phyloP scores from a whole-genome alignment of 92 coral and sea anemone genomes.

The Porites lobata region DNA sequence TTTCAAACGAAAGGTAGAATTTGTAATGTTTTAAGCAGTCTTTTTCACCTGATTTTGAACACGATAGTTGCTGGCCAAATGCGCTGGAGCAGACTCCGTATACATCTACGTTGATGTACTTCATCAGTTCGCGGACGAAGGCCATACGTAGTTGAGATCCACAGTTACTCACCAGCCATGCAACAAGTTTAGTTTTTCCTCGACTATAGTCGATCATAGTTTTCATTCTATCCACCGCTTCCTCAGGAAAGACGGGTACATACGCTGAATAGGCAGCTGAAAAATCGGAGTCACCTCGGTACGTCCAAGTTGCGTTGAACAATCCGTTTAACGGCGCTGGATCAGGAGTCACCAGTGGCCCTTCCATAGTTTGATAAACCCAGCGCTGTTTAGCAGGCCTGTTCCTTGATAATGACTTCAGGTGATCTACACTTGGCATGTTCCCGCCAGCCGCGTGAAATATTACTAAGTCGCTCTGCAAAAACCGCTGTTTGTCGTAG shows the following conservation, averaged over 20 bases:
- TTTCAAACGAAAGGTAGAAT: constrained; percentile 91
- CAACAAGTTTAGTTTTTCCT: constrained; percentile 80
- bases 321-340: constrained; percentile 54
- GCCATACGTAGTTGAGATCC: constrained; percentile 64
- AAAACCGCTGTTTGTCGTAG: constrained; percentile 71
- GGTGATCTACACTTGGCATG: constrained; percentile 50
- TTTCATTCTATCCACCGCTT: neutral
- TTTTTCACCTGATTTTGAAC: constrained; percentile 44
- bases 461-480: constrained; percentile 76
- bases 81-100: constrained; percentile 73
- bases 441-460: constrained; percentile 82
- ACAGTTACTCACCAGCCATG: constrained; percentile 92
- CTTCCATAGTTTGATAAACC: constrained; percentile 85
- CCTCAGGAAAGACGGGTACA: constrained; percentile 27
- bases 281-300: constrained; percentile 86
- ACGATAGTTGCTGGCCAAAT: constrained; percentile 65
- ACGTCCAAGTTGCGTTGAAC: constrained; percentile 92
- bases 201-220: constrained; percentile 43
- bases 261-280: constrained; percentile 79
- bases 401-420: constrained; percentile 44
- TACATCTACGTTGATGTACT: constrained; percentile 69
- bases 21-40: constrained; percentile 63
- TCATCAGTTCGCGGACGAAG: constrained; percentile 56
- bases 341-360: constrained; percentile 68
- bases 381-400: constrained; percentile 74